Evolutionary conservation across 2,113 vertebrate species (phyloP).

Genomic region (Seriola quinqueradiata): DNA sequence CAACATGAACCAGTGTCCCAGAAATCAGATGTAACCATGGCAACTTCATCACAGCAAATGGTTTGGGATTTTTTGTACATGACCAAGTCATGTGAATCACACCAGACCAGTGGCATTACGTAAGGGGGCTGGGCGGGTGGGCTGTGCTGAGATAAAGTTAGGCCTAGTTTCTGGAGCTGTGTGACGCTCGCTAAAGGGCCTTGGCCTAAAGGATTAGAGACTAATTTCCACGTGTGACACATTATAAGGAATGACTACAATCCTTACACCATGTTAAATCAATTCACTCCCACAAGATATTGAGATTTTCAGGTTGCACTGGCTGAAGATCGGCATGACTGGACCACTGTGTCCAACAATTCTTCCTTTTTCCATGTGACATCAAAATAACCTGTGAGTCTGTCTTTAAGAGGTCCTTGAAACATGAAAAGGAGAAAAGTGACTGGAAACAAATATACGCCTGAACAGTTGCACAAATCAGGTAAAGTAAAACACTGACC

Average conservation of each 20-base stretch:
- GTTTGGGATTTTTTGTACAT: constrained; percentile 61
- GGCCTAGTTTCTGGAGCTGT: constrained; percentile 54
- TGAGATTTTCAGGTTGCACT: constrained; percentile 42
- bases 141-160: constrained; percentile 34
- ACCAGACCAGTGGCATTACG: constrained; percentile 81
- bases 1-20: constrained; percentile 28
- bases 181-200: constrained; percentile 47
- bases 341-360: neutral
- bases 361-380: neutral
- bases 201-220: constrained; percentile 61
- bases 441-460: neutral
- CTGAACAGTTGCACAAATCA: constrained; percentile 30
- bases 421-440: neutral
- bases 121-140: constrained; percentile 72
- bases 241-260: constrained; percentile 56
- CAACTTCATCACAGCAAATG: constrained; percentile 60
- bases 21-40: constrained; percentile 56
- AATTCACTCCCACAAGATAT: constrained; percentile 33
- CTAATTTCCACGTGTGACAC: constrained; percentile 59
- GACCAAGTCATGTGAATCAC: constrained; percentile 84
- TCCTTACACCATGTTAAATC: constrained; percentile 43
- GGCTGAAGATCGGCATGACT: constrained; percentile 16
- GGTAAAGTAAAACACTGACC: constrained; percentile 3
- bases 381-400: neutral
- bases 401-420: neutral